Base-by-base conservation (phyloP, 2,888 invertebrate genomes). In the Deroplatys truncata region DNA sequence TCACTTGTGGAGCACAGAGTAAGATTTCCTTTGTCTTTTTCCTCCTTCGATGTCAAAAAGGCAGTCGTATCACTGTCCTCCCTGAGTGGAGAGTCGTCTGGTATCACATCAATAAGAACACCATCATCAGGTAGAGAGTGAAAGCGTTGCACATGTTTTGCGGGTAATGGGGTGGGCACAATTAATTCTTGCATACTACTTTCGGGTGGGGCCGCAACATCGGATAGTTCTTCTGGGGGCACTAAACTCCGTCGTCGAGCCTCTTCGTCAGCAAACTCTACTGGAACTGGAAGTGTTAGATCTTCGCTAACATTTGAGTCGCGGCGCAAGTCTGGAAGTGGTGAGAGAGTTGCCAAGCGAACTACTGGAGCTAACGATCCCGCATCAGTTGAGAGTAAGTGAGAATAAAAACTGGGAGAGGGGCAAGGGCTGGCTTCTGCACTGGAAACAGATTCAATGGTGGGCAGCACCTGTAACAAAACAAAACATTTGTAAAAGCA, bases 261-360 rank as follows among this genome's bases (percentile, higher is more conserved):
- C 31, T 89, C 83, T 25, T 89, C 96, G 92, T 98, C 98, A 4
- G 98, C 98, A 93, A 98, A 98, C 92, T 97, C 97, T 13, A 88
- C 84, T 89, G 98, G 98, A 85, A 96, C 97, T 1, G 97, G 97
- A 91, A 97, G 93, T 90, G 95, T 94, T 91, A 91, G 92, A 92
- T 88, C 93, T 84, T 96, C 96, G 49, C 91, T 89, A 87, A 94
- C 94, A 90, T 95, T 94, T 8, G 96, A 96, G 92, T 96, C 96
- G 88, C 96, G 94, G 89, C 95, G 93, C 49, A 95, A 92, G 92
- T 96, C 96, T 15, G 96, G 96, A 92, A 96, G 94, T 2, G 96
- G 96, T 84, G 96, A 96, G 88, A 96, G 94, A 91, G 95, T 95
- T 10, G 95, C 95, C 43, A 96, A 92, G 89, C 95, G 94, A 2